phyloP scores from a whole-genome alignment of 2,888 invertebrate species.

The Trichogramma dendrolimi region DNA sequence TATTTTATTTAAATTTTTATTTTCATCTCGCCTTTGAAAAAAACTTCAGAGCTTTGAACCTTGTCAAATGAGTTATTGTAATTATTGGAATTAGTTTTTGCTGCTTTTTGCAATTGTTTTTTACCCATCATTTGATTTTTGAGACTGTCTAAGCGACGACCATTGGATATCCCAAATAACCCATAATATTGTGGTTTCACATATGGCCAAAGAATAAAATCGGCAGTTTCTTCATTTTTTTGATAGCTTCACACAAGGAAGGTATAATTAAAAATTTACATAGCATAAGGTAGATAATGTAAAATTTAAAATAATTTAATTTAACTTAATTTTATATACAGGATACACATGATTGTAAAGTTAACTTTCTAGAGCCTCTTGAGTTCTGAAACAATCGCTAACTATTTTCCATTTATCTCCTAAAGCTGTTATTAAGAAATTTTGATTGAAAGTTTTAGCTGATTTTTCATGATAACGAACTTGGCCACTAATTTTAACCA shows the following conservation, averaged over 20 bases:
- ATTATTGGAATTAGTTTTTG: too few species aligned
- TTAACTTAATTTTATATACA: background rate
- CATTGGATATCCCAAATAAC: too few species aligned
- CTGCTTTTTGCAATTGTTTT: too few species aligned
- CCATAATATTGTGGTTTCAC: too few species aligned
- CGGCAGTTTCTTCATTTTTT: too few species aligned
- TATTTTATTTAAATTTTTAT: too few species aligned
- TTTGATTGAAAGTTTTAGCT: conserved; percentile 74
- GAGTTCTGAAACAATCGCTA: conserved; percentile 80
- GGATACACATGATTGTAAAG: conserved; percentile 9
- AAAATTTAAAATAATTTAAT: background rate
- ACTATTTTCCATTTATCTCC: conserved; percentile 93
- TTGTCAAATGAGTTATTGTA: too few species aligned
- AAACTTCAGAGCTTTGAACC: too few species aligned
- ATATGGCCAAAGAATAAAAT: too few species aligned
- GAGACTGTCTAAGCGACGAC: too few species aligned
- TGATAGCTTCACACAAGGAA: background rate
- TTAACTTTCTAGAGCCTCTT: conserved; percentile 53
- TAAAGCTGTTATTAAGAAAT: conserved; percentile 80
- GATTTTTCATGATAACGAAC: conserved; percentile 65
- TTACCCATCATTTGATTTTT: too few species aligned
- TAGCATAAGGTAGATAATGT: background rate
- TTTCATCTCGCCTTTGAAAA: too few species aligned
- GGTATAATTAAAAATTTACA: background rate
- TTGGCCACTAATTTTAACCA: conserved; percentile 79